These are phyloP conservation scores for Myrmophylax atrothorax DNA, from an alignment of 2,113 vertebrate genomes.

Conservation along the genomic window DNA sequence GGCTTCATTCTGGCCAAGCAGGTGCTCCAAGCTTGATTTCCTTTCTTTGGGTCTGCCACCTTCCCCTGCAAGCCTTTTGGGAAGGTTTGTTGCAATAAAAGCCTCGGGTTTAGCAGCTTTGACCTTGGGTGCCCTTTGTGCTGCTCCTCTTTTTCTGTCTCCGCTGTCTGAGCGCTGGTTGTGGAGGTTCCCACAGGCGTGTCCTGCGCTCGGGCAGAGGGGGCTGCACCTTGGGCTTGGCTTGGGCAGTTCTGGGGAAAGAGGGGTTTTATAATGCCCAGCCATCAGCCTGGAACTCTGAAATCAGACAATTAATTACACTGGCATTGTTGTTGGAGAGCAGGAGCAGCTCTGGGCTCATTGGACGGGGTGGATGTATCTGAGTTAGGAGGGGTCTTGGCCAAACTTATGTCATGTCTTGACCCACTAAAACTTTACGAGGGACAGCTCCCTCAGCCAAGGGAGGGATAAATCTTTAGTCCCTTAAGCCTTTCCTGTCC, in stretches of 20 bases:
- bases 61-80: not conserved
- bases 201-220: not conserved
- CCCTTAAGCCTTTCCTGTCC: not conserved
- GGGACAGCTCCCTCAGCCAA: not conserved
- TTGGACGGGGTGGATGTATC: not conserved
- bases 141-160: slow-evolving; percentile 5
- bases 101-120: not conserved
- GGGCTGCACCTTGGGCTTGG: not conserved
- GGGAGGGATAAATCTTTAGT: not conserved
- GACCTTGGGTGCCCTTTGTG: slow-evolving; percentile 13
- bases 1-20: rapidly evolving
- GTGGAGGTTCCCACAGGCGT: not conserved
- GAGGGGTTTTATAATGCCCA: not conserved
- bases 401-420: not conserved
- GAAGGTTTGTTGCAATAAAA: not conserved
- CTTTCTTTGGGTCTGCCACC: not conserved
- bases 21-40: not conserved
- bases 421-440: not conserved
- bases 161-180: not conserved
- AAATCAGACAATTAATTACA: not conserved
- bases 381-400: not conserved
- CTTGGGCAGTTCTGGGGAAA: not conserved
- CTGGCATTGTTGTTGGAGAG: rapidly evolving
- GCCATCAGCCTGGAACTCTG: not conserved
- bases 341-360: rapidly evolving